Percentiles rank a stretch among this genome's conserved stretches.
Evolutionary conservation across 1,140 invertebrate species (phyloP).

Genomic region (Anoplophora glabripennis): DNA sequence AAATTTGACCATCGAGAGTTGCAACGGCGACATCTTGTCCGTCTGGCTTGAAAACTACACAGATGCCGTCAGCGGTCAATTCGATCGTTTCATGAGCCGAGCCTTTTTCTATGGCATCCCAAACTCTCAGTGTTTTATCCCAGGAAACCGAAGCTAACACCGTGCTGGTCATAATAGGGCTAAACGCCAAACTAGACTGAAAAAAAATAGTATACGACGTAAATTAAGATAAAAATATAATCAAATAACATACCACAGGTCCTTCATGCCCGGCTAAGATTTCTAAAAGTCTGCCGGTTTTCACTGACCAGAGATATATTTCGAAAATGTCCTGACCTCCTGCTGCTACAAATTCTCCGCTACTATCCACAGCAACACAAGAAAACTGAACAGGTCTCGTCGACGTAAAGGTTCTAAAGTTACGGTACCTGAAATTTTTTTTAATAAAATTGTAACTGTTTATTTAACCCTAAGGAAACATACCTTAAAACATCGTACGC

Average conservation of each 20-base stretch:
- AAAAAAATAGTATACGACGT: constrained; percentile 2
- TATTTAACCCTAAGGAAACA: neutral
- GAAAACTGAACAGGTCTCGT: constrained; percentile 88
- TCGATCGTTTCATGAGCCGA: constrained; percentile 80
- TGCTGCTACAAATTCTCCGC: constrained; percentile 88
- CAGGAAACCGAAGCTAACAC: constrained; percentile 85
- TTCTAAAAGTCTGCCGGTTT: constrained; percentile 86
- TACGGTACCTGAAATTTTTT: constrained; percentile 74
- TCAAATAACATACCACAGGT: constrained; percentile 66
- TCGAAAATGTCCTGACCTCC: constrained; percentile 93
- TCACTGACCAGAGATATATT: constrained; percentile 93
- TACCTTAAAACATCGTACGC: constrained; percentile 88
- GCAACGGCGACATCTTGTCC: constrained; percentile 89
- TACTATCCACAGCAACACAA: constrained; percentile 84
- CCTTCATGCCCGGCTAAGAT: constrained; percentile 90
- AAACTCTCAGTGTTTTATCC: constrained; percentile 90
- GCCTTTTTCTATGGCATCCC: constrained; percentile 85
- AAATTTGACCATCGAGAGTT: constrained; percentile 84
- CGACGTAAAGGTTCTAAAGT: constrained; percentile 93
- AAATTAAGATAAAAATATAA: neutral
- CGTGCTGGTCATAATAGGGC: constrained; percentile 66
- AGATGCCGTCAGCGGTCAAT: constrained; percentile 78
- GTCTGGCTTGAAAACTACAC: constrained; percentile 81
- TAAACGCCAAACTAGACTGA: constrained; percentile 67
- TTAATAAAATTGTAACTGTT: neutral